Percentiles rank a stretch among this genome's conserved stretches.
These are phyloP conservation scores for Melanotaenia boesemani DNA, from an alignment of 2,797 vertebrate species.

Conservation along the genomic window DNA sequence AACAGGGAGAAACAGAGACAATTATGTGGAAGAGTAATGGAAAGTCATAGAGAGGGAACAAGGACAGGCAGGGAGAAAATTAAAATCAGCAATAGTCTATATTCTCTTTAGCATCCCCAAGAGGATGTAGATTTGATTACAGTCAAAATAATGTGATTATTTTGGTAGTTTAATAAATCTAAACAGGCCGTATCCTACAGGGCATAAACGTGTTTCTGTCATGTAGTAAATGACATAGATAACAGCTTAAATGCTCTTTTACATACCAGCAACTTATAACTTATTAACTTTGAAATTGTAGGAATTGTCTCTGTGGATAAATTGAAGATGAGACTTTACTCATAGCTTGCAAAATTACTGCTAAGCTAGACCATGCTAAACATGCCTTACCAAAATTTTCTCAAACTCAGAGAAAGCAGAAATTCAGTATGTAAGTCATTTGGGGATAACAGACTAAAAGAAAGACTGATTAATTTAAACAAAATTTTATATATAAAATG, in stretches of 20 bases:
- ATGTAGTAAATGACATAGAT: not conserved
- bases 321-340: not conserved
- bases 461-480: not conserved
- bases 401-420: not conserved
- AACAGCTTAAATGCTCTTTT: not conserved
- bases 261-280: no score
- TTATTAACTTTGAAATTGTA: not conserved
- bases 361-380: not conserved
- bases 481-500: not conserved
- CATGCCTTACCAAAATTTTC: not conserved
- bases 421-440: not conserved
- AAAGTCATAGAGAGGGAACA: not conserved
- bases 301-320: not conserved
- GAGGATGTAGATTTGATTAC: constrained; percentile 4
- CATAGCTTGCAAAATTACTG: not conserved
- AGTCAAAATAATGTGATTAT: not conserved
- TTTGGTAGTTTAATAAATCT: not conserved
- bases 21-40: constrained; percentile 12
- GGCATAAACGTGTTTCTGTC: not conserved
- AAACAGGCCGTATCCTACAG: not conserved
- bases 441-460: not conserved
- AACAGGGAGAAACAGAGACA: constrained; percentile 43
- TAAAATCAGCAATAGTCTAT: not conserved
- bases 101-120: not conserved
- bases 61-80: not conserved